These are phyloP conservation scores for Tenthredo livida DNA, from an alignment of 2,888 invertebrate species.

Conservation along the genomic window DNA sequence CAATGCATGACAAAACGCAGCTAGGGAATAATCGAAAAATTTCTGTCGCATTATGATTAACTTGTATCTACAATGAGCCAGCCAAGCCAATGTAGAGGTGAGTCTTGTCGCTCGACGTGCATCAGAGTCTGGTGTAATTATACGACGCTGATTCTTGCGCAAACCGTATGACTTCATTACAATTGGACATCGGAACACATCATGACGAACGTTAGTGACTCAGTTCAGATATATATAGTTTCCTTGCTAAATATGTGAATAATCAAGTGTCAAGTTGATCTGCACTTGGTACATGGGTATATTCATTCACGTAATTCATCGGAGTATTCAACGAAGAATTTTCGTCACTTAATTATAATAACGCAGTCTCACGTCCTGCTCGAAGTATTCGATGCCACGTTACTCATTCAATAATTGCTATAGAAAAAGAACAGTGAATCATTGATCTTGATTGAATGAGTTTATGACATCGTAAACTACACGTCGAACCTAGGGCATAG, in stretches of 20 bases:
- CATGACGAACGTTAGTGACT: neutral
- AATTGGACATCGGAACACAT: neutral
- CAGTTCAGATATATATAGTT: neutral
- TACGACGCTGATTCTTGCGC: neutral
- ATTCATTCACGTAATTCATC: neutral
- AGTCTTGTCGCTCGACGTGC: conserved; percentile 2
- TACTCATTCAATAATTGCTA: conserved; percentile 25
- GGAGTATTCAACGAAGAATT: neutral
- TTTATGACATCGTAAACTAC: conserved; percentile 11
- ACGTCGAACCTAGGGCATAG: neutral
- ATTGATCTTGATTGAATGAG: conserved; percentile 39
- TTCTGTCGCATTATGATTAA: neutral
- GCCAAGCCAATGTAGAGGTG: neutral
- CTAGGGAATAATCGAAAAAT: neutral
- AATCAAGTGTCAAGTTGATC: neutral
- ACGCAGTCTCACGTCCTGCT: conserved; percentile 12
- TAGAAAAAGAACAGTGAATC: neutral
- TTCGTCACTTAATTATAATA: neutral
- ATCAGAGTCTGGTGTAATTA: neutral
- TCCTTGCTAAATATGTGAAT: neutral
- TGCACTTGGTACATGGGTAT: neutral
- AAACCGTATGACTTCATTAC: conserved; percentile 27
- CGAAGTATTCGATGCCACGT: neutral
- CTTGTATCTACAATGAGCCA: neutral
- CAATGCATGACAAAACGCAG: neutral